Evolutionary conservation across 2,113 vertebrate species (phyloP).

Genomic region (Daphoenositta chrysoptera): DNA sequence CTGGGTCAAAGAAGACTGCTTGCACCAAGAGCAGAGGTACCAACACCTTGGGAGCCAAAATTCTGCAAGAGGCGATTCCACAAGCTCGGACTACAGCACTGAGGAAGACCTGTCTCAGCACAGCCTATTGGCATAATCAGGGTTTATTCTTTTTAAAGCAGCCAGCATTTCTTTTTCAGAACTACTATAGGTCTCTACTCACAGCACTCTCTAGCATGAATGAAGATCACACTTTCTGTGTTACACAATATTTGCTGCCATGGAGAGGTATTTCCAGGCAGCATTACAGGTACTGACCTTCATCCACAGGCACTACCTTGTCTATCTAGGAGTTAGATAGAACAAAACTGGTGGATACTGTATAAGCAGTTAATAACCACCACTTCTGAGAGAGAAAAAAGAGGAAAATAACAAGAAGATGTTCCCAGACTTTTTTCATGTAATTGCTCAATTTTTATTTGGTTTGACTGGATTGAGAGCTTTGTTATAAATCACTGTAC

Average conservation of each 20-base stretch:
- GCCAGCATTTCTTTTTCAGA: neutral
- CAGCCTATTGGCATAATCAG: neutral
- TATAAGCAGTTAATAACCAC: neutral
- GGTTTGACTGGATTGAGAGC: neutral
- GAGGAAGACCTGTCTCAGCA: neutral
- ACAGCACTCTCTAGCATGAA: neutral
- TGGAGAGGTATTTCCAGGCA: neutral
- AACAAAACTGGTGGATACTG: neutral
- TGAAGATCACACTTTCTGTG: neutral
- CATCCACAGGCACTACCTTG: rapidly evolving
- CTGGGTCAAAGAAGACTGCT: neutral
- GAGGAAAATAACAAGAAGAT: neutral
- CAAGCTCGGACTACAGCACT: neutral
- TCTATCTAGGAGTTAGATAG: neutral
- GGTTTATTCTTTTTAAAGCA: neutral
- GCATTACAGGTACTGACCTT: neutral
- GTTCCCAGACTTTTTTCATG: neutral
- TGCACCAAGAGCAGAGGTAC: neutral
- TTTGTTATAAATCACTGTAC: neutral
- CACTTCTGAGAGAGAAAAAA: neutral
- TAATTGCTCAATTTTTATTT: neutral
- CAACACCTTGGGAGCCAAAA: neutral
- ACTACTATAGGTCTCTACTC: neutral
- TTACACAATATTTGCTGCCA: neutral
- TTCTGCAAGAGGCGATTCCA: neutral